phyloP scores from a whole-genome alignment of 2,797 vertebrate genomes.

The Menidia menidia region DNA sequence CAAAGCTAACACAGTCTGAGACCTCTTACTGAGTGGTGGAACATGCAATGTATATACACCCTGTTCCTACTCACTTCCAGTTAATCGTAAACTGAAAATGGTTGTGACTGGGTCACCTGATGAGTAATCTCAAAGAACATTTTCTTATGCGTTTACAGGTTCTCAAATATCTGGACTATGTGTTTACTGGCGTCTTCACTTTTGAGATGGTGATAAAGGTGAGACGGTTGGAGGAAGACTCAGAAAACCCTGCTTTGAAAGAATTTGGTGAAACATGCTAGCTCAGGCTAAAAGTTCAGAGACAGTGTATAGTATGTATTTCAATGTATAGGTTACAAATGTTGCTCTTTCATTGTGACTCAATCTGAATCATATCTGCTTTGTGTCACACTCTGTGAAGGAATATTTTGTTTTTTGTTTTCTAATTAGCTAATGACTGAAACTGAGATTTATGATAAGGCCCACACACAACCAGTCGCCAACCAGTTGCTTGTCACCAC shows the following conservation, averaged over 20 bases:
- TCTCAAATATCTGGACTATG: constrained; percentile 97
- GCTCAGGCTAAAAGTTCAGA: background rate
- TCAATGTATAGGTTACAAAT: background rate
- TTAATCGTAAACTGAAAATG: constrained; percentile 20
- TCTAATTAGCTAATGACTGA: too few species aligned
- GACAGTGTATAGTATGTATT: background rate
- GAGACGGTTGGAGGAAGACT: constrained; percentile 50
- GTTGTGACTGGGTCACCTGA: constrained; percentile 22
- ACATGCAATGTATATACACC: constrained; percentile 32
- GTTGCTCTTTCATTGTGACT: background rate
- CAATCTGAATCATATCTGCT: background rate
- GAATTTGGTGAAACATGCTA: background rate
- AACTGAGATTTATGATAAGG: too few species aligned
- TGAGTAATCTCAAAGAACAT: constrained; percentile 18
- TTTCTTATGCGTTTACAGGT: constrained; percentile 78
- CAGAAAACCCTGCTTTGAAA: background rate
- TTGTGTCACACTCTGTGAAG: too few species aligned
- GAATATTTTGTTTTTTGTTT: too few species aligned
- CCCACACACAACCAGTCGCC: too few species aligned
- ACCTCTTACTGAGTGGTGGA: constrained; percentile 41
- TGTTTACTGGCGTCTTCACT: constrained; percentile 98
- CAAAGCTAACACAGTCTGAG: constrained; percentile 41
- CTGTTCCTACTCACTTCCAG: constrained; percentile 5
- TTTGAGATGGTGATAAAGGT: constrained; percentile 99
- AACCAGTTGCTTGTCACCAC: too few species aligned